phyloP scores from a whole-genome alignment of 2,797 vertebrate genomes.

The Poecile montanus region DNA sequence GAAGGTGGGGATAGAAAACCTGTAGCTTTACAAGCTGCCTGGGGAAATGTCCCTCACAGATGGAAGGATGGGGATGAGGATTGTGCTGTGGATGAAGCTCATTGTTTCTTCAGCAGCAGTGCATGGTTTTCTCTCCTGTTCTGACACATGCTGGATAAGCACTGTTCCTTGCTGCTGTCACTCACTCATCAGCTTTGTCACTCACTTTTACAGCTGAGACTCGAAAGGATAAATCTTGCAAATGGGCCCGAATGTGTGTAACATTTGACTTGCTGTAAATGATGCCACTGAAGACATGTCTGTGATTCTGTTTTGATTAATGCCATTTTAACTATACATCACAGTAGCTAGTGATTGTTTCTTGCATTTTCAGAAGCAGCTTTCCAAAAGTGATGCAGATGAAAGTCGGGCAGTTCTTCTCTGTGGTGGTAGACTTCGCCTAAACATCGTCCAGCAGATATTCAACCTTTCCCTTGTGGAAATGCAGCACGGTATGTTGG shows the following conservation, averaged over 20 bases:
- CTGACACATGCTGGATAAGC: not conserved
- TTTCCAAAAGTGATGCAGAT: slow-evolving; percentile 25
- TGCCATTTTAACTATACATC: not conserved
- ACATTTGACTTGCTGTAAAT: not conserved
- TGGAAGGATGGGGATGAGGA: not conserved
- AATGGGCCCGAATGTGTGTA: not conserved
- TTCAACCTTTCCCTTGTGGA: slow-evolving; percentile 88
- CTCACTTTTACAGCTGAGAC: not conserved
- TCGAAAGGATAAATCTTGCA: not conserved
- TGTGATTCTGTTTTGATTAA: not conserved
- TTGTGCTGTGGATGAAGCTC: not conserved
- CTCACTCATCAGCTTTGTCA: not conserved
- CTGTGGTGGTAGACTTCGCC: slow-evolving; percentile 87
- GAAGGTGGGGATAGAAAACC: not conserved
- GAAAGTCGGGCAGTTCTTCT: slow-evolving; percentile 87
- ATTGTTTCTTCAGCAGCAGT: not conserved
- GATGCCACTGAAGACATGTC: not conserved
- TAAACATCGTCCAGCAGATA: slow-evolving; percentile 83
- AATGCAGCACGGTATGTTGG: slow-evolving; percentile 89
- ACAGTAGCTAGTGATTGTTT: not conserved
- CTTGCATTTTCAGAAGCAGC: slow-evolving; percentile 68
- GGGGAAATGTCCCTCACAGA: not conserved
- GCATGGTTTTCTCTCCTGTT: not conserved
- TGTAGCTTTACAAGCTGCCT: not conserved
- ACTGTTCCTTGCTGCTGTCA: not conserved